Evolutionary conservation across 1,140 invertebrate genomes (phyloP).

Genomic region (Zaprionus tsacasi): DNA sequence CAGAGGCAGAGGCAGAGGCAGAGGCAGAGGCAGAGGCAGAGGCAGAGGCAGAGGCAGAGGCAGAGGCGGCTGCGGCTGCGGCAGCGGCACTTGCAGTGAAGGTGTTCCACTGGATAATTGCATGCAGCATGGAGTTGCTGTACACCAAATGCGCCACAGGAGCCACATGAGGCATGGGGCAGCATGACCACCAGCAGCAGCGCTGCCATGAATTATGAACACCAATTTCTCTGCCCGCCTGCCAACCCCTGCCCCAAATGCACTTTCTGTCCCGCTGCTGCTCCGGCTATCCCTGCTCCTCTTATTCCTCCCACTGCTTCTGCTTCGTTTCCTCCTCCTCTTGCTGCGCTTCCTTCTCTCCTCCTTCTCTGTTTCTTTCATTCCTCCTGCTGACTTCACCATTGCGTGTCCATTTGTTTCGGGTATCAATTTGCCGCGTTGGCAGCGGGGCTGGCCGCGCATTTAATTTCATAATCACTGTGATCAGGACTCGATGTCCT

Average conservation of each 20-base stretch:
- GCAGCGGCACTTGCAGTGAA: constrained; percentile 28
- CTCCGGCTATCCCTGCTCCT: background rate
- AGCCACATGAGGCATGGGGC: constrained; percentile 26
- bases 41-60: constrained; percentile 5
- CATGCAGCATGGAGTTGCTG: constrained; percentile 46
- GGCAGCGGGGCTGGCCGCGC: constrained; percentile 57
- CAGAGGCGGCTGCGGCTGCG: no score
- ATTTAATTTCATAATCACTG: constrained; percentile 70
- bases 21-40: constrained; percentile 18
- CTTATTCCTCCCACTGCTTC: background rate
- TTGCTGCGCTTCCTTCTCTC: no score
- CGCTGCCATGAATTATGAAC: constrained; percentile 67
- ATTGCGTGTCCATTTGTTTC: constrained; percentile 61
- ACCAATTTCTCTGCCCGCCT: constrained; percentile 52
- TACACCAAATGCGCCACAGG: constrained; percentile 51
- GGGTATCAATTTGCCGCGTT: constrained; percentile 73
- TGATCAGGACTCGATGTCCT: constrained; percentile 48
- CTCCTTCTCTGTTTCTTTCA: background rate
- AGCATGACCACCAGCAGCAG: constrained; percentile 31
- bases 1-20: constrained; percentile 9
- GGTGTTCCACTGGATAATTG: constrained; percentile 67
- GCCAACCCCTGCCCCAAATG: background rate
- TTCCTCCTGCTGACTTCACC: constrained; percentile 1
- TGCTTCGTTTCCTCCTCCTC: background rate
- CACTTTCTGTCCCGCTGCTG: background rate